phyloP scores from a whole-genome alignment of 2,888 invertebrate species.

The Sinelater perroti region DNA sequence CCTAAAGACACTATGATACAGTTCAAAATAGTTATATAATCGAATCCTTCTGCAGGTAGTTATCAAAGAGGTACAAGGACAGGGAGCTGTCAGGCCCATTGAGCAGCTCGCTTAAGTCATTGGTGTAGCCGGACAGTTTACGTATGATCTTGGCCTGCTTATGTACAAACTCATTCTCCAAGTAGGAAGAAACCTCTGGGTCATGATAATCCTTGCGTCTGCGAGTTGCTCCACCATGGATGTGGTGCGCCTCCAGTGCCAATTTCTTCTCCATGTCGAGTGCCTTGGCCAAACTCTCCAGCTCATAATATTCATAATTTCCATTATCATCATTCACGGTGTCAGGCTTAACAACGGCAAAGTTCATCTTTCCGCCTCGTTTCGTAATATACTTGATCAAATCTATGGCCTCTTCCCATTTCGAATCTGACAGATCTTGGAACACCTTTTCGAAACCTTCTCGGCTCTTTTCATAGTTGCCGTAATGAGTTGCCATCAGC shows the following conservation, averaged over 20 bases:
- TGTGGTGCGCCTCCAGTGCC: constrained; percentile 71
- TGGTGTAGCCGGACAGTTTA: constrained; percentile 75
- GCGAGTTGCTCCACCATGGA: constrained; percentile 72
- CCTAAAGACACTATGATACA: constrained; percentile 11
- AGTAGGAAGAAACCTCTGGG: constrained; percentile 76
- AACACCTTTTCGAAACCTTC: constrained; percentile 80
- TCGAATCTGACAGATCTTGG: constrained; percentile 75
- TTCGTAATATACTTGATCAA: constrained; percentile 80
- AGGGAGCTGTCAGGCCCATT: constrained; percentile 69
- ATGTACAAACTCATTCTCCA: constrained; percentile 80
- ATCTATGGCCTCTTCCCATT: constrained; percentile 78
- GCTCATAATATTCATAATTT: constrained; percentile 71
- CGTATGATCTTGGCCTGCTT: constrained; percentile 74
- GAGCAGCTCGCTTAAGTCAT: constrained; percentile 75
- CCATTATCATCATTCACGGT: constrained; percentile 56
- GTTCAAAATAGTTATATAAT: constrained; percentile 24
- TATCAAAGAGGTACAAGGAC: constrained; percentile 78
- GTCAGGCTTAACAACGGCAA: constrained; percentile 58
- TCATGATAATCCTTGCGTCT: constrained; percentile 68
- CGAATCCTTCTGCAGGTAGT: constrained; percentile 62
- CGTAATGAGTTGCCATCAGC: constrained; percentile 78
- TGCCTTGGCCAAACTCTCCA: constrained; percentile 77
- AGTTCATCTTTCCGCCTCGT: constrained; percentile 73
- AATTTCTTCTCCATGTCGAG: constrained; percentile 79
- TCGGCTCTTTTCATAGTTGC: constrained; percentile 78